phyloP scores from a whole-genome alignment of 2,888 invertebrate genomes.

The Sarcophaga variegata region DNA sequence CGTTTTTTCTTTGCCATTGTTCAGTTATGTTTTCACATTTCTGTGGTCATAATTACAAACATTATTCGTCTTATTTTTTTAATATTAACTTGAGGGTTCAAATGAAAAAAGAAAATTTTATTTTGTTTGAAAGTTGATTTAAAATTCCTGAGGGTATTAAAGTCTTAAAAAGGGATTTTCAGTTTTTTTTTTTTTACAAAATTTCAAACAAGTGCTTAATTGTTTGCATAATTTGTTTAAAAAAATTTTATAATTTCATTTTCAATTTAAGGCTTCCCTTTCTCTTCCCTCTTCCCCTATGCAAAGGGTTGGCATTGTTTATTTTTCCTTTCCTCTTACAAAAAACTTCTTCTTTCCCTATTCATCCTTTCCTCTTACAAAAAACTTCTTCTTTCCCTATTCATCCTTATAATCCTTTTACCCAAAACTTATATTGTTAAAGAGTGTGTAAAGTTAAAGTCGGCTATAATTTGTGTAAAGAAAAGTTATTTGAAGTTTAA shows the following conservation, averaged over 20 bases:
- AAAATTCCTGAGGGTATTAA: conserved; percentile 44
- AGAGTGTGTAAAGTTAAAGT: not conserved
- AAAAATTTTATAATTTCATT: not conserved
- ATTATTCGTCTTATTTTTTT: conserved; percentile 11
- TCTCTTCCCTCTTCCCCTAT: not conserved
- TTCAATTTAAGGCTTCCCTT: not conserved
- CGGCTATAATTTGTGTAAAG: not conserved
- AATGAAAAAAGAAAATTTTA: not conserved
- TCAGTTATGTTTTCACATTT: not conserved
- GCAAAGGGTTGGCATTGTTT: too few species aligned
- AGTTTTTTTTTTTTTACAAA: not conserved
- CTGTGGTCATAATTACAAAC: conserved; percentile 8
- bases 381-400: not conserved
- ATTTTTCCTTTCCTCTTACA: not conserved
- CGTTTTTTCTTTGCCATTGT: not conserved
- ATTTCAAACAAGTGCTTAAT: conserved; percentile 33
- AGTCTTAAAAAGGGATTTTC: conserved; percentile 16
- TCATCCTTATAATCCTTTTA: not conserved
- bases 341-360: not conserved
- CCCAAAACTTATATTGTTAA: not conserved
- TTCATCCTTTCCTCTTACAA: not conserved
- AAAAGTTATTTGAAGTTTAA: not conserved
- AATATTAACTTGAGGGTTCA: not conserved
- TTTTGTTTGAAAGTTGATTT: conserved; percentile 31
- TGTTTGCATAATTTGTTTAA: conserved; percentile 34